phyloP scores from a whole-genome alignment of 1,140 invertebrate genomes.

The Bombyx mandarina region DNA sequence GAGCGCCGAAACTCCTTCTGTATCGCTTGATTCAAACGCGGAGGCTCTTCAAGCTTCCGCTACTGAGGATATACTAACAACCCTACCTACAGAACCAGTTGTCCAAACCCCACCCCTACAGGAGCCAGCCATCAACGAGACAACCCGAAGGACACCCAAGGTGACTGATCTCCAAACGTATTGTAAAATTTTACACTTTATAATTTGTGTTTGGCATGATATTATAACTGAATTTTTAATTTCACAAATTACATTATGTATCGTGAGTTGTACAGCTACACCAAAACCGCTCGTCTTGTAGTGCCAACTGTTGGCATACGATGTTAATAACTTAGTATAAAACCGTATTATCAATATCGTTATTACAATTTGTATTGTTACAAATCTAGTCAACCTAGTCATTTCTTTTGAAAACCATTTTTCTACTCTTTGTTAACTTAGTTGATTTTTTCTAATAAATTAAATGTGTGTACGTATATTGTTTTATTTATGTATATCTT shows the following conservation, averaged over 20 bases:
- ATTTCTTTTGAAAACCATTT: conserved; percentile 47
- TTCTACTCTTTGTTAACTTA: conserved; percentile 49
- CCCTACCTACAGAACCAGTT: conserved; percentile 37
- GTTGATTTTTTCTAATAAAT: conserved; percentile 58
- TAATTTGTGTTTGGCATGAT: conserved; percentile 69
- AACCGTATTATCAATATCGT: conserved; percentile 1
- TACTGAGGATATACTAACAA: conserved; percentile 64
- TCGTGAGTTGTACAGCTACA: conserved; percentile 43
- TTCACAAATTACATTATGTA: conserved; percentile 56
- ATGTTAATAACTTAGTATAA: conserved; percentile 17
- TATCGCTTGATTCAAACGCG: conserved; percentile 10
- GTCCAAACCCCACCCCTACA: conserved; percentile 44
- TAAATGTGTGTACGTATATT: conserved; percentile 36
- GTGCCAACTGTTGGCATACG: conserved; percentile 48
- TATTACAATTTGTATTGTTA: conserved; percentile 18
- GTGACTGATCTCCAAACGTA: conserved; percentile 66
- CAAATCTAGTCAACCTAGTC: conserved; percentile 54
- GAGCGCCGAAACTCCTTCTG: conserved; percentile 64
- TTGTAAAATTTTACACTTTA: conserved; percentile 63
- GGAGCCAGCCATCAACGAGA: conserved; percentile 39
- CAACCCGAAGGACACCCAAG: conserved; percentile 46
- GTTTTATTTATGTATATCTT: conserved; percentile 52
- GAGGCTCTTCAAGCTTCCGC: background rate
- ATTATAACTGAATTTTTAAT: conserved; percentile 62
- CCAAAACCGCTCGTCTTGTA: conserved; percentile 65